Evolutionary conservation across 92 coral and sea anemone genomes (phyloP), one percentile per base, ranked within the genome.

Genomic region (Phenganax marumi): DNA sequence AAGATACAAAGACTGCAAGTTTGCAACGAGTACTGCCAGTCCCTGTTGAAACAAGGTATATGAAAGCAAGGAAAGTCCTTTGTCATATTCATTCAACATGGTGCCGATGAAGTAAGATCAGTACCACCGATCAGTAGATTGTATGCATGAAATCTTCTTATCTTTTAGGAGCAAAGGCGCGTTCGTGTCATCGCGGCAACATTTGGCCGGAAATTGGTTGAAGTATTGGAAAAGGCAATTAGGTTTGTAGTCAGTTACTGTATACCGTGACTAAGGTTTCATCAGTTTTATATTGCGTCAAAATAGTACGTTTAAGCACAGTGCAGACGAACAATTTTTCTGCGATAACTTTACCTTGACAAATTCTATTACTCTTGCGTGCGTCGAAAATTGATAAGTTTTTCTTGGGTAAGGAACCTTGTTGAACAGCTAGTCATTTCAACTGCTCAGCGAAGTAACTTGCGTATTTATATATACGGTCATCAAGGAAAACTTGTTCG

Each of bases 131-230:
- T 5, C 43, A 33, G 43, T 0, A 33, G 2, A 33, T 33, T 33
- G 43, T 5, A 33, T 33, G 43, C 0, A 33, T 33, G 43, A 5
- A 33, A 0, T 33, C 5, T 33, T 33, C 43, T 33, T 33, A 33
- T 33, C 43, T 68, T 73, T 23, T 17, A 86, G 63, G 46, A 16
- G n/a, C 47, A 26, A 47, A 52, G 78, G 88, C 69, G 86, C 76
- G 10, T 78, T 88, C 1, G 89, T 97, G 0, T 90, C 98, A 21
- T 89, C 93, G 0, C 91, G 93, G 70, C 98, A 95, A 73, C 93
- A 95, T 82, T 88, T 95, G 26, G 81, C 91, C 24, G 98, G 98
- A 10, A 92, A 91, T 65, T 95, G 98, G 98, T 84, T 95, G 18
- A 91, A 93, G 19, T 91, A 95, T 84, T 95, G 98, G 98, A 87